Evolutionary conservation across 2,113 vertebrate species (phyloP), one percentile per base, ranked within the genome.

Genomic region (Psettodes erumei): DNA sequence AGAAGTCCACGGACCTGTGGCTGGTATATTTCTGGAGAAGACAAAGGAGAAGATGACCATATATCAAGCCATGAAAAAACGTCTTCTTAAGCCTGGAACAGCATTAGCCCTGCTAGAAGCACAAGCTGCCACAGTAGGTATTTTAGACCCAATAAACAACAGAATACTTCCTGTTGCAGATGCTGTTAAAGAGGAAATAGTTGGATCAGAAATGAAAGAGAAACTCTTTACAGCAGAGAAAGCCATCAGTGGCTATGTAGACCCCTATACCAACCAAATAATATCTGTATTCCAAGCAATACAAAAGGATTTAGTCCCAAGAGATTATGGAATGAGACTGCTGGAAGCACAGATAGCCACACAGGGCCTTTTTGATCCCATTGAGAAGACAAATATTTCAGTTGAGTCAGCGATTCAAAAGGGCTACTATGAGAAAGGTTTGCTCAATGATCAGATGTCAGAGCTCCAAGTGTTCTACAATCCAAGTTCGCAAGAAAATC

Each of bases 201-300:
- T 99, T 59, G 97, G 97, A 21, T 92, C 93, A 0, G 96, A 98
- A 83, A 95, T 97, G 92, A 96, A 94, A 89, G 96, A 97, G 77
- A 99, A 97, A 86, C 93, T 99, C 63, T 91, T 96, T 7, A 94
- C 91, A 0, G 97, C 97, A 0, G 96, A 96, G 80, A 91, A 95
- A 6, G 97, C 96, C 0, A 91, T 97, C 58, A 94, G 84, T 0
- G 97, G 97, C 67, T 98, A 97, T 85, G 89, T 83, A 69, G 97
- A 98, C 47, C 95, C 96, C 13, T 98, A 98, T 84, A 95, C 95
- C 0, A 95, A 95, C 1, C 91, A 96, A 87, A 93, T 92, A 10
- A 95, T 99, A 85, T 97, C 97, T 13, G 89, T 99, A 23, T 99
- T 96, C 90, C 97, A 99, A 91, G 97, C 97, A 51, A 96, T 99